Base-by-base conservation (phyloP, 1,140 invertebrate species). In the Lasaia peninsularis region DNA sequence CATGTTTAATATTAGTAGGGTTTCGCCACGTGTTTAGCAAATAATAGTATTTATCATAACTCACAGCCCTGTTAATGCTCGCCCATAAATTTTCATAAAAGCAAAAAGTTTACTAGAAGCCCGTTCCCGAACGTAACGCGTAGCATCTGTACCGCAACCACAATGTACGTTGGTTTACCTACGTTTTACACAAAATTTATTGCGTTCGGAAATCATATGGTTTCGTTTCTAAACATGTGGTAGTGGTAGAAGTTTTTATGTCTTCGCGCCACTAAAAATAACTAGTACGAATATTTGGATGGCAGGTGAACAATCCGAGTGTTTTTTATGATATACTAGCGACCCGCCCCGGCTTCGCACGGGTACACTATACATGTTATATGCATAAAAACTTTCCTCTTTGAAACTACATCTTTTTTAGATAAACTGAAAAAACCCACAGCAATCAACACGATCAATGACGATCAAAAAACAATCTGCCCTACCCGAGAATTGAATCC, bases 151-250 rank as follows among this genome's bases (percentile, higher is more conserved):
- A 40, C 35, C 7, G 8, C 24, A 40, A 40, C 35, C 35, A 40
- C 11, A 40, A 40, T 16, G 14, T 37, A 37, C 35, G 35, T 8
- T 37, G 35, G 35, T 37, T 37, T 37, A 37, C 35, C 35, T 37
- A 37, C 35, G 35, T 37, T 37, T 37, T 16, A 37, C 35, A 37
- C 35, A 37, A 37, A 37, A 37, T 37, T 37, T 37, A 37, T 37
- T 37, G 14, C 35, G 12, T 14, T 37, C 35, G 35, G 35, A 37
- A 37, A 37, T 40, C 35, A 40, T 40, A 8, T 12, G 35, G 35
- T 40, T 40, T 5, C 35, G 35, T 40, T 40, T 40, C 35, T 40
- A 40, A 40, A 18, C 37, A 40, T 40, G 14, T 40, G 16, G 12
- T 40, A 40, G 37, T 40, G 14, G 37, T 16, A 14, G 37, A 40